Percentiles rank a stretch among this genome's conserved stretches.
These are phyloP conservation scores for Gasterosteus nipponicus DNA, from an alignment of 2,113 vertebrate species.

Conservation along the genomic window DNA sequence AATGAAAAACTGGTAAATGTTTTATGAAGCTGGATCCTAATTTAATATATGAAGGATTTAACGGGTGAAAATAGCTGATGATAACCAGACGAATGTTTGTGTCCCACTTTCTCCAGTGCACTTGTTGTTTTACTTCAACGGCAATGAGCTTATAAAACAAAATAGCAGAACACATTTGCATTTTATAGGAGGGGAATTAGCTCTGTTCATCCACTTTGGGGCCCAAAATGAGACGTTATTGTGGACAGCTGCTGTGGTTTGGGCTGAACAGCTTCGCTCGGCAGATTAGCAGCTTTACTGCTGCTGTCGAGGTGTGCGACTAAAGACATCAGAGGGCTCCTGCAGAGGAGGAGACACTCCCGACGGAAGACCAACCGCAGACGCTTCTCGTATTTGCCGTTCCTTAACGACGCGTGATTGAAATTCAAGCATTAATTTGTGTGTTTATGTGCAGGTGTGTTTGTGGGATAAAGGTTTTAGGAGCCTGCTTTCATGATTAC, in stretches of 20 bases:
- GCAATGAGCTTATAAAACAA: not conserved
- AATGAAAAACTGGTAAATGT: not conserved
- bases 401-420: constrained; percentile 11
- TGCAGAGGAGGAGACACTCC: constrained; percentile 7
- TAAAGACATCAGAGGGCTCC: constrained; percentile 16
- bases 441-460: not conserved
- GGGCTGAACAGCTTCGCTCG: constrained; percentile 12
- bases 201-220: constrained; percentile 19
- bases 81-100: not conserved
- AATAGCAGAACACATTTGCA: constrained; percentile 24
- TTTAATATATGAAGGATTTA: not conserved
- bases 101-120: constrained; percentile 4
- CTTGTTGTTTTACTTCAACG: not conserved
- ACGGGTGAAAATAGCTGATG: not conserved
- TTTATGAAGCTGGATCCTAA: not conserved
- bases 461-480: not conserved
- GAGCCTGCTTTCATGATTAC: constrained; percentile 10
- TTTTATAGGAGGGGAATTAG: constrained; percentile 24
- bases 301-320: constrained; percentile 34
- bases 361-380: constrained; percentile 13
- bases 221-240: constrained; percentile 25
- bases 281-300: constrained; percentile 43
- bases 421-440: not conserved
- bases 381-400: not conserved
- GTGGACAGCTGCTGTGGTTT: constrained; percentile 30